Conservation (phyloP, 2,797 vertebrate species). For the Pseudochirops corinnae region DNA sequence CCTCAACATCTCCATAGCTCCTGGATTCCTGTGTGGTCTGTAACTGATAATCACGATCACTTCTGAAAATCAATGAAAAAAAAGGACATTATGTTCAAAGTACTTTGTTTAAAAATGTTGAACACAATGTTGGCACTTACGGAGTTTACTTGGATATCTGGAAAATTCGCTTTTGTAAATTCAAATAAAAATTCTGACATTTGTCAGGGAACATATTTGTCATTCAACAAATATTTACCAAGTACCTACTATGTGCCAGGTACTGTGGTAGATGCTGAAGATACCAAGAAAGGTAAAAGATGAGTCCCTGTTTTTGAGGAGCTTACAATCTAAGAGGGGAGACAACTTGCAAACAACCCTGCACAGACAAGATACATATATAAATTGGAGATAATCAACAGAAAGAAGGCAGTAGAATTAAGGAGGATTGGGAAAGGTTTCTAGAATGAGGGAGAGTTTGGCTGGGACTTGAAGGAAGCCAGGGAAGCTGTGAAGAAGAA, state of each 20-base stretch:
- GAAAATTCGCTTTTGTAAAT: not conserved
- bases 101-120: not conserved
- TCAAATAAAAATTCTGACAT: not conserved
- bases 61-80: not conserved
- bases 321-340: not conserved
- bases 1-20: not conserved
- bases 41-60: no score
- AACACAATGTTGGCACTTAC: not conserved
- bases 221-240: not conserved
- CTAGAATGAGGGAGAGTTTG: not conserved
- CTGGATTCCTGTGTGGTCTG: not conserved
- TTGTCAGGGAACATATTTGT: not conserved
- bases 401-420: not conserved
- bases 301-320: not conserved
- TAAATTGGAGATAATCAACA: not conserved
- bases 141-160: not conserved
- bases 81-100: not conserved
- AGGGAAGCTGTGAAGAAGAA: not conserved
- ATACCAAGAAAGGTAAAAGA: not conserved
- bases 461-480: not conserved
- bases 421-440: not conserved
- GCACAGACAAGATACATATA: not conserved
- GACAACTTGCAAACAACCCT: not conserved
- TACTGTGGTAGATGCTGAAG: not conserved
- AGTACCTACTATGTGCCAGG: not conserved